phyloP scores from a whole-genome alignment of 23 tunicate species.

The Styela clava region DNA sequence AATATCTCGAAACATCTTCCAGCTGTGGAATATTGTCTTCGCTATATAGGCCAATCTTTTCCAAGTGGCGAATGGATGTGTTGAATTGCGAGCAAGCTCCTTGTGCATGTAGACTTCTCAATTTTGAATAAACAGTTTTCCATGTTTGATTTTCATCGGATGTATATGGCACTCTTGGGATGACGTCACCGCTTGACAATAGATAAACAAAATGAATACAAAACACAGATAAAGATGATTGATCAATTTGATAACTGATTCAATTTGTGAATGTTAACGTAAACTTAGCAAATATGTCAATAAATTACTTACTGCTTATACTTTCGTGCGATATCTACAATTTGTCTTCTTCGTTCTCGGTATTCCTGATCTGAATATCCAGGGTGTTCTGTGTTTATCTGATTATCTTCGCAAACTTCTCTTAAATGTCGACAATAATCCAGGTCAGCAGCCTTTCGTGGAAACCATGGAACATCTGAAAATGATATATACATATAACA shows the following conservation, averaged over 20 bases:
- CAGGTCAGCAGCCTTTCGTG: slow-evolving; percentile 14
- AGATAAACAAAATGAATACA: neutral
- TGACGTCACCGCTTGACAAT: slow-evolving; percentile 35
- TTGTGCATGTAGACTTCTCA: slow-evolving; percentile 30
- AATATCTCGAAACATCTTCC: slow-evolving; percentile 49
- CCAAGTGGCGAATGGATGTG: slow-evolving; percentile 36
- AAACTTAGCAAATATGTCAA: no score
- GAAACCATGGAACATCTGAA: slow-evolving; percentile 20
- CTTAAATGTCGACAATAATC: slow-evolving; percentile 11
- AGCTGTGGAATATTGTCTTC: slow-evolving; percentile 69
- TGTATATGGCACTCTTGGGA: slow-evolving; percentile 69
- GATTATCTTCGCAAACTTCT: neutral
- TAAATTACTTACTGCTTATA: slow-evolving; percentile 6
- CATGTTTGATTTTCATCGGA: slow-evolving; percentile 66
- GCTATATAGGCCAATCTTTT: slow-evolving; percentile 38
- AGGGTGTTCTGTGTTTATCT: slow-evolving; percentile 8
- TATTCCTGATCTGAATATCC: slow-evolving; percentile 17
- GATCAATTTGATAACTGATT: no score
- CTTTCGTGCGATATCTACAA: neutral
- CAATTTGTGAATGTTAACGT: no score
- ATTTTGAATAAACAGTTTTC: slow-evolving; percentile 52
- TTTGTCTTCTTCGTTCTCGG: neutral
- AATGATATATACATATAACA: no score
- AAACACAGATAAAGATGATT: no score
- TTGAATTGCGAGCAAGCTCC: slow-evolving; percentile 68